phyloP scores from a whole-genome alignment of 2,888 invertebrate species.

The Malthinus seriepunctatus region DNA sequence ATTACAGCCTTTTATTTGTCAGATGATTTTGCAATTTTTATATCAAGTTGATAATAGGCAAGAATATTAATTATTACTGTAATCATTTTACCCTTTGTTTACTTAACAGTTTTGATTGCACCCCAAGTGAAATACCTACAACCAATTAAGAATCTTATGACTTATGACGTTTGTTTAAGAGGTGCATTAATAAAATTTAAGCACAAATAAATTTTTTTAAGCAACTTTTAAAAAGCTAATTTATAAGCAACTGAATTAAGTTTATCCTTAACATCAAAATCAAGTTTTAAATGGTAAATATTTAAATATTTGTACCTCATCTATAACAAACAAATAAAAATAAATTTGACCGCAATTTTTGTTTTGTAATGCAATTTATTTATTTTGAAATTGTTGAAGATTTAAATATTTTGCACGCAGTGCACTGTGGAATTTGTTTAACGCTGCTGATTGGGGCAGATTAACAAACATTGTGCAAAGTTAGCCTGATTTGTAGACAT shows the following conservation, averaged over 20 bases:
- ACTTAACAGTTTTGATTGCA: too few relatives aligned
- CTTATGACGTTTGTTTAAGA: too few relatives aligned
- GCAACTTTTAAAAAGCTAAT: too few relatives aligned
- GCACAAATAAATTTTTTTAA: too few relatives aligned
- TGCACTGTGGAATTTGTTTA: constrained; percentile 33
- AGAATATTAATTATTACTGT: too few relatives aligned
- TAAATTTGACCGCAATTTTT: constrained; percentile 25
- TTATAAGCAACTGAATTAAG: too few relatives aligned
- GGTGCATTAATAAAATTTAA: too few relatives aligned
- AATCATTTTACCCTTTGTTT: too few relatives aligned
- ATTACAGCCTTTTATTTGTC: constrained; percentile 19
- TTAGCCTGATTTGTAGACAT: constrained; percentile 35
- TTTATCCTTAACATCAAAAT: background rate
- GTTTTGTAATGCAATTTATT: constrained; percentile 17
- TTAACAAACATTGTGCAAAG: constrained; percentile 33
- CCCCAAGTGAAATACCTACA: too few relatives aligned
- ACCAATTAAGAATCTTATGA: too few relatives aligned
- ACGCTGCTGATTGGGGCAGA: constrained; percentile 34
- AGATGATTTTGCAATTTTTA: constrained; percentile 16
- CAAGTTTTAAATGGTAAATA: background rate
- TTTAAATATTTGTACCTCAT: background rate
- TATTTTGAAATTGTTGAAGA: constrained; percentile 31
- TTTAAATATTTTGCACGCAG: constrained; percentile 31
- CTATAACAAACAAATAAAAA: constrained; percentile 4
- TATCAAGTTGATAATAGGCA: too few relatives aligned